Evolutionary conservation across 2,888 invertebrate species (phyloP), one percentile per base, ranked within the genome.

Genomic region (Caenorhabditis sp.): DNA sequence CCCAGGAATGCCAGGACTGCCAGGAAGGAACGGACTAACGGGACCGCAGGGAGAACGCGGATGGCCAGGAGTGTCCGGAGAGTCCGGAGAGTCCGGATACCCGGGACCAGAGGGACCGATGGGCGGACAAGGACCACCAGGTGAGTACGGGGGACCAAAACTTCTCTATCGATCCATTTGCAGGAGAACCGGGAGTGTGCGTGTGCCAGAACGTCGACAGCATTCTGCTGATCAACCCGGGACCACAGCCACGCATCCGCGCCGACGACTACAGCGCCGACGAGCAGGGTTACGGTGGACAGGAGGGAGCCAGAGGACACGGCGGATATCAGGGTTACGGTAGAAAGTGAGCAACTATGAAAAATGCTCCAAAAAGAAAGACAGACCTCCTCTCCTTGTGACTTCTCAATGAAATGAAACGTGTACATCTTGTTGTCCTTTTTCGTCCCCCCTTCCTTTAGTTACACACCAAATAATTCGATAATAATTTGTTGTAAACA

Each of bases 171-270:
- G n/a, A n/a, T n/a, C n/a, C n/a, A n/a, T 41, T 70, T 71, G 15
- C 83, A 22, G 87, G 88, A 46, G 87, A 88, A 52, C 72, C 85
- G 26, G 89, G 89, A 26, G 86, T 86, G 4, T 89, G 89, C 59
- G 87, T 89, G 15, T 89, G 89, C 71, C 86, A 87, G 77, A 89
- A 89, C 63, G 88, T 89, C 58, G 88, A 89, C 71, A 83, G 84
- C 9, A 86, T 89, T 39, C 84, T 89, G 22, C 80, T 89, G 39
- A 86, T 88, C 53, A 86, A 87, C 24, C 87, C 88, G 8, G 83
- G 84, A 22, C 82, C 87, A 17, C 86, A 87, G 52, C 87, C 87
- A 17, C 80, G 86, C 17, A 79, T 87, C 30, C 83, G 83, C 22
- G 82, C 83, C 35, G 82, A 80, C 27, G 83, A 79, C 9, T 86